phyloP scores from a whole-genome alignment of 2,113 vertebrate species.

The Brachyhypopomus gauderio region DNA sequence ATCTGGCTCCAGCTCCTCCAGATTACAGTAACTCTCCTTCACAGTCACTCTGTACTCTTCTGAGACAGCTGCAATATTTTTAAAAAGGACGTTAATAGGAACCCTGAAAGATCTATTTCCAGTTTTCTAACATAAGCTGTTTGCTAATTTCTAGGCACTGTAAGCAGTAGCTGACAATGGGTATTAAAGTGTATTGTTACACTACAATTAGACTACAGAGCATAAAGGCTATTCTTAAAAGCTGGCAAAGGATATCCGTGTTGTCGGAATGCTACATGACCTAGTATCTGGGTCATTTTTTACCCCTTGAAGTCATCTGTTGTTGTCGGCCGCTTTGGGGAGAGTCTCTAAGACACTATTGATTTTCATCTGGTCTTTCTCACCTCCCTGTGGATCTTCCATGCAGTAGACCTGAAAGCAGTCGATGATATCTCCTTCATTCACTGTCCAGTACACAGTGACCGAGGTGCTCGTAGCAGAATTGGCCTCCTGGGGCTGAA shows the following conservation, averaged over 20 bases:
- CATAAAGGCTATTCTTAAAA: no score
- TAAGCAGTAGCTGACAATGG: neutral
- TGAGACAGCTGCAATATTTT: constrained; percentile 75
- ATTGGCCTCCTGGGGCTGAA: constrained; percentile 85
- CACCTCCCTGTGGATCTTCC: constrained; percentile 85
- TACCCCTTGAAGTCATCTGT: no score
- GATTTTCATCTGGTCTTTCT: neutral
- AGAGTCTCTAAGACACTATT: no score
- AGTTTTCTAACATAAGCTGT: neutral
- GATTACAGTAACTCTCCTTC: constrained; percentile 92
- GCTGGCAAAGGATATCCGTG: no score
- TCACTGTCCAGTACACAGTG: constrained; percentile 90
- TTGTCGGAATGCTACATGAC: neutral
- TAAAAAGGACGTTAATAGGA: constrained; percentile 28
- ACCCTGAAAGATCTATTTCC: neutral
- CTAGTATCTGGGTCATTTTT: no score
- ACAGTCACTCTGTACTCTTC: constrained; percentile 96
- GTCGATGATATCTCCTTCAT: constrained; percentile 84
- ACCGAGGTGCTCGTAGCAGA: constrained; percentile 89
- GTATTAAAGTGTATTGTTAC: neutral
- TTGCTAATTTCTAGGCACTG: no score
- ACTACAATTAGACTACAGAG: neutral
- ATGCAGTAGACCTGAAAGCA: constrained; percentile 97
- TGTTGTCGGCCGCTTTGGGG: no score
- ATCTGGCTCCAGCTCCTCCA: constrained; percentile 94